Evolutionary conservation across 1,140 invertebrate species (phyloP).

Genomic region (Euwallacea fornicatus): DNA sequence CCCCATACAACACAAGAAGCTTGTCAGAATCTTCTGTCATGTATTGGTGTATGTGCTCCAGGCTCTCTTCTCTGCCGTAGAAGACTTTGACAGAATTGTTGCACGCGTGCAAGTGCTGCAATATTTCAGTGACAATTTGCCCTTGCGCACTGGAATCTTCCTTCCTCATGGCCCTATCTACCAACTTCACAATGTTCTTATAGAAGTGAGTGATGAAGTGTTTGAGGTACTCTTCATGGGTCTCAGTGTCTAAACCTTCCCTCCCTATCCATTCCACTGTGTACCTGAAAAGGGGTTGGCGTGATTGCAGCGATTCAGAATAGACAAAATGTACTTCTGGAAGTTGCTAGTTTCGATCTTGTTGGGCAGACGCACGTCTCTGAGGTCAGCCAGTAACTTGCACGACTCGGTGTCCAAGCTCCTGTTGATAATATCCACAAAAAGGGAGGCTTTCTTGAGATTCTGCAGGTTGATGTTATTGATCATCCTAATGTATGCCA

Average conservation of each 20-base stretch:
- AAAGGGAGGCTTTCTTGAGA: constrained; percentile 89
- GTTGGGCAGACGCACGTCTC: constrained; percentile 83
- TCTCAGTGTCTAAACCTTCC: constrained; percentile 90
- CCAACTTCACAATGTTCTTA: constrained; percentile 88
- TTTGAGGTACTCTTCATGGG: constrained; percentile 91
- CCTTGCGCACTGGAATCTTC: constrained; percentile 92
- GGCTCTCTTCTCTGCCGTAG: constrained; percentile 87
- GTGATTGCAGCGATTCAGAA: neutral
- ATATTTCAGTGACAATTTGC: constrained; percentile 92
- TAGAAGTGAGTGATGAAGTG: constrained; percentile 96
- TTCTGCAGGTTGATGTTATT: constrained; percentile 98
- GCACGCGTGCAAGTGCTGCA: constrained; percentile 95
- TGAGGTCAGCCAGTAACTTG: constrained; percentile 83
- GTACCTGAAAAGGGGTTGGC: constrained; percentile 64
- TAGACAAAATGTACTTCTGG: constrained; percentile 66
- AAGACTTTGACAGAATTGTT: constrained; percentile 96
- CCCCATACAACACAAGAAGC: constrained; percentile 92
- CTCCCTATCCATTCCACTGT: constrained; percentile 96
- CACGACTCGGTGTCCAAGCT: constrained; percentile 93
- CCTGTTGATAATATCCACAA: constrained; percentile 92
- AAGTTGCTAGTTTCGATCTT: constrained; percentile 88
- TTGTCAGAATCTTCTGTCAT: constrained; percentile 84
- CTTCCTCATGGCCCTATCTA: constrained; percentile 92
- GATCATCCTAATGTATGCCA: constrained; percentile 95
- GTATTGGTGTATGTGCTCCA: constrained; percentile 81